These are phyloP conservation scores for Trichosurus vulpecula DNA, from an alignment of 2,797 vertebrate species.

Conservation along the genomic window DNA sequence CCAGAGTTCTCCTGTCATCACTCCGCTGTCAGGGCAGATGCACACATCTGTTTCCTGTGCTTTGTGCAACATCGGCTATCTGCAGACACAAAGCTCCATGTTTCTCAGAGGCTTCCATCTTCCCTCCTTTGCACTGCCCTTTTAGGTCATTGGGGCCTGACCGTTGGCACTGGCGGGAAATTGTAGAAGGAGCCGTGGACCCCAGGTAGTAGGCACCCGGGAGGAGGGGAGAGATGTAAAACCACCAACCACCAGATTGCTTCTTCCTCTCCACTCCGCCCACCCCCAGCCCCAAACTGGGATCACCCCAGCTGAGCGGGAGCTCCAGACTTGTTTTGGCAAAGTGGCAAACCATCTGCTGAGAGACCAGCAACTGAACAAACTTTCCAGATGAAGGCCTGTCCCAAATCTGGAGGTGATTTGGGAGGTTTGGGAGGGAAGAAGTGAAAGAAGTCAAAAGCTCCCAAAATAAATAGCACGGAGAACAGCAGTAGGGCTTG, in stretches of 20 bases:
- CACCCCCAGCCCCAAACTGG: not conserved
- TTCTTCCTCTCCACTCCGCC: not conserved
- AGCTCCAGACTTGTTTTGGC: constrained; percentile 58
- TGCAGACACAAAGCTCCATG: not conserved
- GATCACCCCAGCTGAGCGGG: not conserved
- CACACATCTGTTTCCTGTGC: constrained; percentile 84
- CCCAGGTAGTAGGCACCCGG: not conserved
- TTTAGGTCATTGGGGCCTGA: constrained; percentile 8
- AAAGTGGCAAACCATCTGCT: constrained; percentile 56
- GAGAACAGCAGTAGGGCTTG: not conserved
- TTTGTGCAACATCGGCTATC: constrained; percentile 63
- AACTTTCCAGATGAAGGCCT: constrained; percentile 46
- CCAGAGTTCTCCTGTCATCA: constrained; percentile 82
- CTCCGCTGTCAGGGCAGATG: constrained; percentile 78
- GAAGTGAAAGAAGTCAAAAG: not conserved
- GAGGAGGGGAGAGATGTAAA: not conserved
- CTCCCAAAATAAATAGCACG: not conserved
- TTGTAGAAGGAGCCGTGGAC: not conserved
- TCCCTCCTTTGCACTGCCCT: not conserved
- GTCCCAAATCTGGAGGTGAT: constrained; percentile 7
- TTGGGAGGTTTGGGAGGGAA: constrained; percentile 63
- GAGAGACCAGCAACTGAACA: constrained; percentile 30
- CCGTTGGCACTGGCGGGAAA: not conserved
- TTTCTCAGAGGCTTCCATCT: constrained; percentile 29
- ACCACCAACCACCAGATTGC: not conserved